Evolutionary conservation across 2,797 vertebrate species (phyloP).

Genomic region (Sebastes paucispinis): DNA sequence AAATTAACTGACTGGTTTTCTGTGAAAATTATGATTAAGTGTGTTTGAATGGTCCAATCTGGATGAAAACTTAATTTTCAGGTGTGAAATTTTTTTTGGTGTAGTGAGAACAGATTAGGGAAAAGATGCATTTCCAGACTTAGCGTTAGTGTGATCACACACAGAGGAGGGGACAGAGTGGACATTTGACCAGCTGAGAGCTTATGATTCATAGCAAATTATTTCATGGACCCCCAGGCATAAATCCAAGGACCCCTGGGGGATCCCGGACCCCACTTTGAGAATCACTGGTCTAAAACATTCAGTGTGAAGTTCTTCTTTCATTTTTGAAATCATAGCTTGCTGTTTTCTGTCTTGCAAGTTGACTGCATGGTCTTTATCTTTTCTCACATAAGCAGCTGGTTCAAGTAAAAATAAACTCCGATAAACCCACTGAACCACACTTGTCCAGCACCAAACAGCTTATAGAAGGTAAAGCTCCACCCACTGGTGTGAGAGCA

Average conservation of each 20-base stretch:
- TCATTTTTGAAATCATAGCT: background rate
- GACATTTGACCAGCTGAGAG: conserved; percentile 1
- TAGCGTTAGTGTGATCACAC: background rate
- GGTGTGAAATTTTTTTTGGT: background rate
- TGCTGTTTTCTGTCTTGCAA: background rate
- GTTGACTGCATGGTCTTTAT: background rate
- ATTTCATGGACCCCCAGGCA: too few species aligned
- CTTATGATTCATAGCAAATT: too few species aligned
- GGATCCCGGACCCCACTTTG: too few species aligned
- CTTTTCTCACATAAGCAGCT: background rate
- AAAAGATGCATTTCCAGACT: background rate
- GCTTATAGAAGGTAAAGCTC: background rate
- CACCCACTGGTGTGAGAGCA: background rate
- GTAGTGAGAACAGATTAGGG: background rate
- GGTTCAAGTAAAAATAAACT: too few species aligned
- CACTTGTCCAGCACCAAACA: background rate
- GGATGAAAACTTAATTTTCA: background rate
- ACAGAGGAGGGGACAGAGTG: background rate
- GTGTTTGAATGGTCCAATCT: too few species aligned
- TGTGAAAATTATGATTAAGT: background rate
- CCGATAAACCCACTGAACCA: background rate
- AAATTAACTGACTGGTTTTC: background rate
- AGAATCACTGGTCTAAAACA: too few species aligned
- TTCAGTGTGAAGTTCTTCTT: background rate
- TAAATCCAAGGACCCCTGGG: too few species aligned